A percentile compares a stretch with the other conserved stretches of the same genome.
phyloP scores from a whole-genome alignment of 2,888 invertebrate genomes.

The Iselma pallidipennis region DNA sequence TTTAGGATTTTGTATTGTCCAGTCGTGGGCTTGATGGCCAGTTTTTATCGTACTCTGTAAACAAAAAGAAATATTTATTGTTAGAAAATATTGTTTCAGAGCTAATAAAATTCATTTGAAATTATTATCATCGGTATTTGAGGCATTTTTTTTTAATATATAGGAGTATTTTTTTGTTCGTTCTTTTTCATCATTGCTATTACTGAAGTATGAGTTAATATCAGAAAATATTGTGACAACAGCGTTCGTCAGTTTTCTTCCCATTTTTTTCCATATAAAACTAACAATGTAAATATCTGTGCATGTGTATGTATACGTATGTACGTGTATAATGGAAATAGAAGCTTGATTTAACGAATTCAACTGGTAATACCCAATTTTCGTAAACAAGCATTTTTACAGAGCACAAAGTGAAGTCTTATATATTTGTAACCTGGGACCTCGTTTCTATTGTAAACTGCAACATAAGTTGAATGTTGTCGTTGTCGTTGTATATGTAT shows the following conservation, averaged over 20 bases:
- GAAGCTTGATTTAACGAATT: slow-evolving; percentile 23
- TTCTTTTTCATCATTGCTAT: too few species aligned
- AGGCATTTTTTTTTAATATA: too few species aligned
- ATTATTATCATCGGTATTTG: too few species aligned
- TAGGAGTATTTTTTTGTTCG: too few species aligned
- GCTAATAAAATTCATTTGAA: too few species aligned
- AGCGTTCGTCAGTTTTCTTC: not conserved
- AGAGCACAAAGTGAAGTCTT: slow-evolving; percentile 28
- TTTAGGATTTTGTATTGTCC: too few species aligned
- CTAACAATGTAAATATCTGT: not conserved
- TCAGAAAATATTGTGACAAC: not conserved
- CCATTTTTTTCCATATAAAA: not conserved
- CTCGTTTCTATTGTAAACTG: slow-evolving; percentile 21
- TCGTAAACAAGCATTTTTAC: slow-evolving; percentile 27
- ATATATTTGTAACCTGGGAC: slow-evolving; percentile 9
- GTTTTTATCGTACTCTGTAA: too few species aligned
- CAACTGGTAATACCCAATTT: slow-evolving; percentile 26
- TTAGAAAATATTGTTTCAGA: too few species aligned
- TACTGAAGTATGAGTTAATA: too few species aligned
- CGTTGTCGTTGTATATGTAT: slow-evolving; percentile 12
- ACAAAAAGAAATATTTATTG: too few species aligned
- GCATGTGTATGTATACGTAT: too few species aligned
- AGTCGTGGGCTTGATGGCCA: too few species aligned
- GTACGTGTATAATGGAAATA: slow-evolving; percentile 3
- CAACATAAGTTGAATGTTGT: slow-evolving; percentile 9